Percentiles rank a stretch among this genome's conserved stretches.
These are phyloP conservation scores for Hexactinellida sp. DNA, from an alignment of 37 sponge, comb jelly and placozoan genomes.

Conservation along the genomic window DNA sequence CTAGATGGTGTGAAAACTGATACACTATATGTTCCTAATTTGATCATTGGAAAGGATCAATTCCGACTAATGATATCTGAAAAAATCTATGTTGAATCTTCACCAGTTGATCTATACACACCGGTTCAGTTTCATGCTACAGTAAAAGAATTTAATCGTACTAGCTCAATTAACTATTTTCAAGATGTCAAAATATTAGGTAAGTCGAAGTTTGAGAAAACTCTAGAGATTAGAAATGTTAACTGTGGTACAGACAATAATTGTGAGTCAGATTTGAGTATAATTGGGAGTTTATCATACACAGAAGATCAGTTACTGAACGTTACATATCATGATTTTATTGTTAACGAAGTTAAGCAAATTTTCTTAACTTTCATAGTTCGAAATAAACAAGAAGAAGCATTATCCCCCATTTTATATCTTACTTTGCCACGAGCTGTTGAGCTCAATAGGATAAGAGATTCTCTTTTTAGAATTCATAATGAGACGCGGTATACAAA, in stretches of 20 bases:
- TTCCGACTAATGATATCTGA: not conserved
- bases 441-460: not conserved
- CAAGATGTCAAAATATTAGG: not conserved
- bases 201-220: not conserved
- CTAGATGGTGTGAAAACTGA: not conserved
- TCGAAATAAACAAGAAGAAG: not conserved
- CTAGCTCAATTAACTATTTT: not conserved
- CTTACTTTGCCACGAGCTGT: not conserved
- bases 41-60: not conserved
- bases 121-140: not conserved
- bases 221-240: not conserved
- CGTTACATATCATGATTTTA: not conserved
- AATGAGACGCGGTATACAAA: not conserved
- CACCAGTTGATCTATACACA: not conserved
- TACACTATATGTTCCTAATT: not conserved
- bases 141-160: not conserved
- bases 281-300: not conserved
- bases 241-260: not conserved
- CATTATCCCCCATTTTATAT: not conserved
- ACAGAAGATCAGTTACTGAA: not conserved
- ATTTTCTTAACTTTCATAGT: not conserved
- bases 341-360: not conserved
- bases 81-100: not conserved
- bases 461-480: not conserved
- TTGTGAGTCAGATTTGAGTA: not conserved